phyloP scores from a whole-genome alignment of 2,113 vertebrate species.

The Fregetta grallaria region DNA sequence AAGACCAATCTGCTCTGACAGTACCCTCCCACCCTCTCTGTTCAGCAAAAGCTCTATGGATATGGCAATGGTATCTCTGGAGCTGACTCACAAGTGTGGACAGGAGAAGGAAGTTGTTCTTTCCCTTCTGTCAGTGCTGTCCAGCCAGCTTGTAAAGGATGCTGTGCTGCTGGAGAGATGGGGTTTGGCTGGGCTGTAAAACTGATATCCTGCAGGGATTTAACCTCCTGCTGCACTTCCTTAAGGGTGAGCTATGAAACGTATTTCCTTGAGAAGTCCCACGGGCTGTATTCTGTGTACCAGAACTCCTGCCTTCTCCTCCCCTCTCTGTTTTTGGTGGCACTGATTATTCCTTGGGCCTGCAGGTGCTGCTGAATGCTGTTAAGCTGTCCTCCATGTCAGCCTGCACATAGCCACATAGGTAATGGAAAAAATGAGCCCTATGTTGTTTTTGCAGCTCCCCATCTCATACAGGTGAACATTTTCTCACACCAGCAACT shows the following conservation, averaged over 20 bases:
- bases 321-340: slow-evolving; percentile 2
- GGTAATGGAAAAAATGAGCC: neutral
- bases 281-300: neutral
- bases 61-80: neutral
- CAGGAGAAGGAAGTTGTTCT: neutral
- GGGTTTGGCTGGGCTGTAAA: neutral
- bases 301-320: neutral
- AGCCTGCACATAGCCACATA: neutral
- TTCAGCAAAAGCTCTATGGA: neutral
- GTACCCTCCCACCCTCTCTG: neutral
- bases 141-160: neutral
- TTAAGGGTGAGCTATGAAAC: neutral
- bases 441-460: neutral
- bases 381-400: neutral
- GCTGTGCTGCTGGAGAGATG: neutral
- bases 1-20: neutral
- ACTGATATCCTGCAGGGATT: neutral
- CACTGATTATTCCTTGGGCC: neutral
- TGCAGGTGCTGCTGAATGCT: neutral
- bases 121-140: neutral
- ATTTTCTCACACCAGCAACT: slow-evolving; percentile 9
- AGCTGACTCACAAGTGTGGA: neutral
- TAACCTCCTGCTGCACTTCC: slow-evolving; percentile 32
- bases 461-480: neutral
- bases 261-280: neutral